These are phyloP conservation scores for Psilopsiagon aymara DNA, from an alignment of 2,113 vertebrate species.

Conservation along the genomic window DNA sequence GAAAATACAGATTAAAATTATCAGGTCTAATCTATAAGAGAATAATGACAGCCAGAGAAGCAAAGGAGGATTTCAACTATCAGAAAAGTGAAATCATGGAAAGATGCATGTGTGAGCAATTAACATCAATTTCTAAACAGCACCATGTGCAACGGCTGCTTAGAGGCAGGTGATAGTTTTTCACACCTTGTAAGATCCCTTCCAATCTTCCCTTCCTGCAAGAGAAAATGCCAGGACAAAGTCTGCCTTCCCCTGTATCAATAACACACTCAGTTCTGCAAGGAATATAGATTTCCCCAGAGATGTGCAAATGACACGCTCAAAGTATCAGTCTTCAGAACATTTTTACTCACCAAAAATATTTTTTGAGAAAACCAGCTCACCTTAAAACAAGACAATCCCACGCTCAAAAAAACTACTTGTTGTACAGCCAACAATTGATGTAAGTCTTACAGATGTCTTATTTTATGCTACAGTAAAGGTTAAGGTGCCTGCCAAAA, in stretches of 20 bases:
- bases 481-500: background rate
- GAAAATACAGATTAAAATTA: background rate
- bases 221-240: background rate
- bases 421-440: background rate
- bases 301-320: background rate
- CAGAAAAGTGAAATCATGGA: rapidly evolving
- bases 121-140: background rate
- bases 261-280: background rate
- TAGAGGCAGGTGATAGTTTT: background rate
- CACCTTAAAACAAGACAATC: background rate
- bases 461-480: background rate
- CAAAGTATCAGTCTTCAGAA: background rate
- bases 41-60: rapidly evolving
- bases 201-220: background rate
- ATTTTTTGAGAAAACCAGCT: background rate
- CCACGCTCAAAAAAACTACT: background rate
- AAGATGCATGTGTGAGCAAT: background rate
- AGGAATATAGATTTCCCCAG: background rate
- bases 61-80: background rate
- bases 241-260: background rate
- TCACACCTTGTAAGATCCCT: background rate
- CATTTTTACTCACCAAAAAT: background rate
- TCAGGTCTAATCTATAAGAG: background rate
- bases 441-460: background rate
- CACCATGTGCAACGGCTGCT: background rate